phyloP scores from a whole-genome alignment of 2,888 invertebrate genomes.

The Meteorus cinctellus region DNA sequence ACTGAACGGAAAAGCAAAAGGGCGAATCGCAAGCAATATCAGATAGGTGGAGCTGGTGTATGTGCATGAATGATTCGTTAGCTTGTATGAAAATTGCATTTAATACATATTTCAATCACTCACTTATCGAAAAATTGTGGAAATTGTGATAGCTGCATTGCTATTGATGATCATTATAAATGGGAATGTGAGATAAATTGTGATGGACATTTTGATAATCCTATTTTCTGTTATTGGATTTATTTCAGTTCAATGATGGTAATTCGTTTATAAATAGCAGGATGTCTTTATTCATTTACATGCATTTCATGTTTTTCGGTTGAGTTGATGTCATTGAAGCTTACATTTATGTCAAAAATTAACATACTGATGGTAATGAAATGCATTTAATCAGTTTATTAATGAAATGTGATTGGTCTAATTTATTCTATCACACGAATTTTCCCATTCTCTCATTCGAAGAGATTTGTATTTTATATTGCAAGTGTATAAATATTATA shows the following conservation, averaged over 20 bases:
- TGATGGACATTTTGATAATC: slow-evolving; percentile 22
- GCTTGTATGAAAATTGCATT: not conserved
- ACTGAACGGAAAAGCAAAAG: no score
- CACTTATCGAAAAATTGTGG: not conserved
- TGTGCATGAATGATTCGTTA: not conserved
- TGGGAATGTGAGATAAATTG: not conserved
- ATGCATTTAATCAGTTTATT: no score
- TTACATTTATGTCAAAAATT: no score
- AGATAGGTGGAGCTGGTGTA: no score
- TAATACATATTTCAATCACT: not conserved
- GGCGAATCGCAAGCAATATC: no score
- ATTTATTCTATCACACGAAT: no score
- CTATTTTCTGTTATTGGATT: not conserved
- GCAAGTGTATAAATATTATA: no score
- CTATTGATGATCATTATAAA: not conserved
- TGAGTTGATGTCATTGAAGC: not conserved
- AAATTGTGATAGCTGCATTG: not conserved
- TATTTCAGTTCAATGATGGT: not conserved
- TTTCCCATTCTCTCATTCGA: no score
- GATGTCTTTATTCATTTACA: not conserved
- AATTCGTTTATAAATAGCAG: not conserved
- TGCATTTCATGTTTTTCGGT: not conserved
- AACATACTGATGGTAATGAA: no score
- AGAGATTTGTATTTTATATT: no score
- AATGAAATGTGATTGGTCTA: no score